phyloP scores from a whole-genome alignment of 1,140 invertebrate genomes.

The Drosophila elegans region DNA sequence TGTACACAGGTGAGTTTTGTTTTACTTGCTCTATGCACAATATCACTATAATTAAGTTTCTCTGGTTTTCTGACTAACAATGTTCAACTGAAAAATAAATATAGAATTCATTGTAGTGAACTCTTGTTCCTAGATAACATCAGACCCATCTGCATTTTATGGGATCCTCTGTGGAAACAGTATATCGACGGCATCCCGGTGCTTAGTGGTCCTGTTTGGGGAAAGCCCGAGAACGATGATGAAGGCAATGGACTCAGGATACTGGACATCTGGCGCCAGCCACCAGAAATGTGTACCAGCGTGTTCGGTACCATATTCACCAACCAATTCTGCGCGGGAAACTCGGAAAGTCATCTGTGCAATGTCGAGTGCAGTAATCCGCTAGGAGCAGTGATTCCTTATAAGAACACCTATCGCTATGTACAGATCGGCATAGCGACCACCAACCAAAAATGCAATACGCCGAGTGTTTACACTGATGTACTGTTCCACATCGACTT shows the following conservation, averaged over 20 bases:
- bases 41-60: too few relatives aligned
- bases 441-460: not conserved
- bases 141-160: slow-evolving; percentile 9
- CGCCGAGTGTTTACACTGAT: slow-evolving; percentile 1
- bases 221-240: not conserved
- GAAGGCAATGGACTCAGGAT: not conserved
- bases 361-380: slow-evolving; percentile 3
- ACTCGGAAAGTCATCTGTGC: not conserved
- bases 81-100: too few relatives aligned
- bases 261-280: not conserved
- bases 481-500: slow-evolving; percentile 1
- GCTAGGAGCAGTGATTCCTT: not conserved
- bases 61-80: too few relatives aligned
- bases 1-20: not conserved
- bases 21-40: too few relatives aligned
- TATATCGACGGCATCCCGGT: not conserved
- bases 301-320: not conserved
- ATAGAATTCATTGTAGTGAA: not conserved
- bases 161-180: not conserved
- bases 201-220: slow-evolving; percentile 1
- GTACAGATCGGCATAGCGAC: slow-evolving; percentile 13
- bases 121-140: not conserved
- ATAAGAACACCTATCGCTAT: not conserved
- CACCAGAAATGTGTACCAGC: not conserved
- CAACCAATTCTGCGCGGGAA: slow-evolving; percentile 2